Percentiles rank a stretch among this genome's conserved stretches.
phyloP scores from a whole-genome alignment of 2,113 vertebrate genomes.

The Herpailurus yagouaroundi region DNA sequence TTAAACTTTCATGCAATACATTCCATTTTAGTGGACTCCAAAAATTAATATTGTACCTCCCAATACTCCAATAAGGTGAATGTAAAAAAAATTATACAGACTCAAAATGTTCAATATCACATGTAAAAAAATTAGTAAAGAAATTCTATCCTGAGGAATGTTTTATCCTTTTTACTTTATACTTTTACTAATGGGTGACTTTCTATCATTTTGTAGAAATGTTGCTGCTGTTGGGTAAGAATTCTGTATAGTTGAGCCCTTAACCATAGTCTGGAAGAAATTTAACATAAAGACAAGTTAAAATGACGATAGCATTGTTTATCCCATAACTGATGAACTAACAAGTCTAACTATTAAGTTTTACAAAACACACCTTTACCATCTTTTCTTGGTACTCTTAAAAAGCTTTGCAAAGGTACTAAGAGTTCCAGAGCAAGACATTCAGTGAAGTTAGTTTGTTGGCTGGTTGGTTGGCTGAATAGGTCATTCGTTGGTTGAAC shows the following conservation, averaged over 20 bases:
- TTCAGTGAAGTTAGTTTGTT: not conserved
- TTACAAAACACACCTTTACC: not conserved
- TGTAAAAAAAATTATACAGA: constrained; percentile 14
- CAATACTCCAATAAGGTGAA: not conserved
- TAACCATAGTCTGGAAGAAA: not conserved
- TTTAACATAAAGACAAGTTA: constrained; percentile 23
- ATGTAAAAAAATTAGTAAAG: not conserved
- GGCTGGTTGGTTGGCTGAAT: not conserved
- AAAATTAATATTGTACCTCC: not conserved
- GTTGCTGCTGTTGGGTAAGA: not conserved
- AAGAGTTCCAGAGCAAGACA: not conserved
- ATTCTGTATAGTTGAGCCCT: not conserved
- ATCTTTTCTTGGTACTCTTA: not conserved
- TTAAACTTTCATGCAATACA: not conserved
- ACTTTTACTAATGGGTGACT: not conserved
- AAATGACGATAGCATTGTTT: not conserved
- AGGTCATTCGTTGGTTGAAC: not conserved
- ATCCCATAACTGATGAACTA: not conserved
- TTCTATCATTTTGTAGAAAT: constrained; percentile 32
- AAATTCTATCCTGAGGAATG: constrained; percentile 21
- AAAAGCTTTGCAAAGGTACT: not conserved
- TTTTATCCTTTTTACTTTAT: not conserved
- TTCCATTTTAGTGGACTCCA: not conserved
- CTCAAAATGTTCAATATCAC: not conserved
- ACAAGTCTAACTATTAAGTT: not conserved